Percentiles rank a stretch among this genome's conserved stretches.
phyloP scores from a whole-genome alignment of 2,888 invertebrate species.

The Resseliella maxima region DNA sequence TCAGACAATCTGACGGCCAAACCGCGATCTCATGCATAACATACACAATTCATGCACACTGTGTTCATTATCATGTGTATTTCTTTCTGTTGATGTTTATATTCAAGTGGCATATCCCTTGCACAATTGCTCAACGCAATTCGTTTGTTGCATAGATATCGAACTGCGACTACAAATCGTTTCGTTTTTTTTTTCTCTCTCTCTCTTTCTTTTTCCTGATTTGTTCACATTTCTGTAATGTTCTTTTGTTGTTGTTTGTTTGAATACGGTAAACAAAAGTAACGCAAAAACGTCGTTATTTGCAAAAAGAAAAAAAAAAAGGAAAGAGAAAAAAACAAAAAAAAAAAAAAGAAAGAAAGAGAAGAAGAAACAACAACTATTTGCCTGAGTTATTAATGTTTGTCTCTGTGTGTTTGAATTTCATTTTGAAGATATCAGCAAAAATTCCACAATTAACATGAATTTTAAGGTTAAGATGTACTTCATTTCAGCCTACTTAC shows the following conservation, averaged over 20 bases:
- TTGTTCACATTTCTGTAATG: background rate
- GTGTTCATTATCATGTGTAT: background rate
- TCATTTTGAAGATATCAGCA: background rate
- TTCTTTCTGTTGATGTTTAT: constrained; percentile 1
- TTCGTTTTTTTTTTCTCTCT: too few species aligned
- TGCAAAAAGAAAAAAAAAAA: constrained; percentile 16
- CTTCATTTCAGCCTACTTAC: background rate
- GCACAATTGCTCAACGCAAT: background rate
- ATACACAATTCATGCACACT: background rate
- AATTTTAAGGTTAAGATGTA: background rate
- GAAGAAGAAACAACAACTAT: too few species aligned
- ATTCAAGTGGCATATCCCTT: constrained; percentile 34
- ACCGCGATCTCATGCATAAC: background rate
- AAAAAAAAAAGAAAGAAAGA: too few species aligned
- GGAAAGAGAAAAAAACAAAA: too few species aligned
- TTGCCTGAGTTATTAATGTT: background rate
- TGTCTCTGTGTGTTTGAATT: background rate
- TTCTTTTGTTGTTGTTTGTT: background rate
- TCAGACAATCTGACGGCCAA: constrained; percentile 46
- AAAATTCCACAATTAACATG: background rate
- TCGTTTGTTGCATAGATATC: constrained; percentile 24
- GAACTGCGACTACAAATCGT: background rate
- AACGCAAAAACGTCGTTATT: background rate
- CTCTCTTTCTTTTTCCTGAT: too few species aligned
- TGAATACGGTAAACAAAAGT: constrained; percentile 12